A percentile compares a stretch with the other conserved stretches of the same genome.
Evolutionary conservation across 2,113 vertebrate genomes (phyloP).

Genomic region (Ginglymostoma cirratum): DNA sequence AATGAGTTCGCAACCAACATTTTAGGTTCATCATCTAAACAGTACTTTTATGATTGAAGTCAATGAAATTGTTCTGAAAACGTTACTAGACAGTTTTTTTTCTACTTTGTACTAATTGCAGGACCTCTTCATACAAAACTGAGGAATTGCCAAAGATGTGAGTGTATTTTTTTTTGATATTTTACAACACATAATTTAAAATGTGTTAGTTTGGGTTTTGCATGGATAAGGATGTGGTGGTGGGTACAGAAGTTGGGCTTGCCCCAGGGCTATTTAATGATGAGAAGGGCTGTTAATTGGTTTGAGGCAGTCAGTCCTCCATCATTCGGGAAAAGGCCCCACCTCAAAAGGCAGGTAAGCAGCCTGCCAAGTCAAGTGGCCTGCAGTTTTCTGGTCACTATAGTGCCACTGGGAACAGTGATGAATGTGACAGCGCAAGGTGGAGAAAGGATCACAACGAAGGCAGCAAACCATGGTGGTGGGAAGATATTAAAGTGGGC

Average conservation of each 20-base stretch:
- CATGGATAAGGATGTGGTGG: background rate
- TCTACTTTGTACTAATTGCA: background rate
- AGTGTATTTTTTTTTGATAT: background rate
- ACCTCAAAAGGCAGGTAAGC: background rate
- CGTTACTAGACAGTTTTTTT: background rate
- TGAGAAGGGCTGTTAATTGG: background rate
- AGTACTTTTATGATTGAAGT: background rate
- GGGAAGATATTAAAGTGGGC: too few species aligned
- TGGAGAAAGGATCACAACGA: background rate
- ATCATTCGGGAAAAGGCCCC: background rate
- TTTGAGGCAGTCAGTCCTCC: background rate
- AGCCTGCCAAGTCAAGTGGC: background rate
- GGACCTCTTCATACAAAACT: background rate
- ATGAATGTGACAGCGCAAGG: too few species aligned
- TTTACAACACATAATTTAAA: background rate
- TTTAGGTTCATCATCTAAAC: background rate
- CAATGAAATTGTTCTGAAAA: background rate
- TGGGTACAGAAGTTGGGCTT: background rate
- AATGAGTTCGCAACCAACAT: background rate
- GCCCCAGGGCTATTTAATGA: background rate
- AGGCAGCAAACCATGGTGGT: too few species aligned
- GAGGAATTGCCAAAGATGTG: conserved; percentile 1
- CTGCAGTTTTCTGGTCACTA: background rate
- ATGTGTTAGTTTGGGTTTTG: background rate
- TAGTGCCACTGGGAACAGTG: background rate